A percentile compares a stretch with the other conserved stretches of the same genome.
phyloP scores from a whole-genome alignment of 2,888 invertebrate genomes.

The Volucella zonaria region DNA sequence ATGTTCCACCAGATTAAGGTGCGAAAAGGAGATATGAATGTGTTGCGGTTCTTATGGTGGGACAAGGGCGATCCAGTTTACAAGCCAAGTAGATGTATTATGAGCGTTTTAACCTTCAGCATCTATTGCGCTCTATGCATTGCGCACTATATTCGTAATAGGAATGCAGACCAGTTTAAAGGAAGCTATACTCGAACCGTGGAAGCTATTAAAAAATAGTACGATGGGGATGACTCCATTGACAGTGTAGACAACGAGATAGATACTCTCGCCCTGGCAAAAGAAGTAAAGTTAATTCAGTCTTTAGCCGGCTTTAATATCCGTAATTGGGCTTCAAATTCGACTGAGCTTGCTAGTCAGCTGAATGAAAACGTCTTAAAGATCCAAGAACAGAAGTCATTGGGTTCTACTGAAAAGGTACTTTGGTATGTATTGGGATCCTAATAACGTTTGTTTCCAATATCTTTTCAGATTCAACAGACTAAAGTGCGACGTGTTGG shows the following conservation, averaged over 20 bases:
- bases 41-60: conserved; percentile 57
- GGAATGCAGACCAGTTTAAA: too few relatives aligned
- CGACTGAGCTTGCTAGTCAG: neutral
- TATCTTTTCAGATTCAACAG: too few relatives aligned
- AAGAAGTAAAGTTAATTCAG: neutral
- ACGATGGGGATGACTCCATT: conserved; percentile 77
- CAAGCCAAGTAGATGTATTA: conserved; percentile 42
- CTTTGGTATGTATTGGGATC: too few relatives aligned
- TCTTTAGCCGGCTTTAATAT: neutral
- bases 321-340: conserved; percentile 8
- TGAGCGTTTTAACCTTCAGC: conserved; percentile 63
- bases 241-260: conserved; percentile 69
- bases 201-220: conserved; percentile 74
- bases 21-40: conserved; percentile 56
- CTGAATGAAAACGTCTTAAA: too few relatives aligned
- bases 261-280: neutral
- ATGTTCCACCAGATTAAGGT: conserved; percentile 22
- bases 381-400: too few relatives aligned
- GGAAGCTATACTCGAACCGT: conserved; percentile 74
- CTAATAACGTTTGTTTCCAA: too few relatives aligned
- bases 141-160: too few relatives aligned
- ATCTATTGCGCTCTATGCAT: too few relatives aligned
- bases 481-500: too few relatives aligned
- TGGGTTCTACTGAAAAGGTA: too few relatives aligned
- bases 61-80: conserved; percentile 26